A percentile compares a stretch with the other conserved stretches of the same genome.
phyloP scores from a whole-genome alignment of 2,113 vertebrate species.

The Tympanuchus pallidicinctus region DNA sequence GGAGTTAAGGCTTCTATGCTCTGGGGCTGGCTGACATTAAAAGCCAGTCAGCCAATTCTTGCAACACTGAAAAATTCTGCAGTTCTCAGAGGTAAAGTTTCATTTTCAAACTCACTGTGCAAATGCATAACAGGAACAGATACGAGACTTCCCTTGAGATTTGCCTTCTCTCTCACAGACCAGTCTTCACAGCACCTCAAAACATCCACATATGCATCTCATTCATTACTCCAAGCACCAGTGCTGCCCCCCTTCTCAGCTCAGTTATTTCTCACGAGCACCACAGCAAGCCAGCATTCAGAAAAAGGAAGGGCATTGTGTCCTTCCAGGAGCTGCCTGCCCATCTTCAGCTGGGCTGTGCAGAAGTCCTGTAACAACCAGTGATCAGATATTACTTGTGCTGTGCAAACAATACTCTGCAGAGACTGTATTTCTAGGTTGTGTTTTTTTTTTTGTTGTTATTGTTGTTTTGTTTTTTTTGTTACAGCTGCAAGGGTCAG shows the following conservation, averaged over 20 bases:
- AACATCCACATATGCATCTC: not conserved
- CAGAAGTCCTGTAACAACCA: not conserved
- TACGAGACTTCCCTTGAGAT: not conserved
- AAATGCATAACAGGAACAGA: fast-evolving
- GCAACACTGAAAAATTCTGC: not conserved
- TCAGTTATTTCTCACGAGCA: not conserved
- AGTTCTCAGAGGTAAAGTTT: not conserved
- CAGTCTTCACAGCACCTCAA: not conserved
- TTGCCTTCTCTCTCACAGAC: not conserved
- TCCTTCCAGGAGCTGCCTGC: not conserved
- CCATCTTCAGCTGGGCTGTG: not conserved
- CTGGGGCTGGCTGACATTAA: not conserved
- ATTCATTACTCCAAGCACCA: not conserved
- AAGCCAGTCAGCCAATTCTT: not conserved
- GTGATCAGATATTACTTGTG: not conserved
- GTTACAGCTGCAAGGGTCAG: not conserved
- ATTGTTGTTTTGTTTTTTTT: not conserved
- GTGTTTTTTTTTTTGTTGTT: not conserved
- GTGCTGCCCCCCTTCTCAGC: not conserved
- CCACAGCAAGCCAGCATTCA: not conserved
- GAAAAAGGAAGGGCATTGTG: not conserved
- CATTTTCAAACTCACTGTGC: not conserved
- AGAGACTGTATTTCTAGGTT: not conserved
- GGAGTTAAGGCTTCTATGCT: not conserved
- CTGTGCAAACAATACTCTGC: not conserved